Percentiles rank a stretch among this genome's conserved stretches.
These are phyloP conservation scores for Melikaiella ostensackeni DNA, from an alignment of 2,888 invertebrate species.

Conservation along the genomic window DNA sequence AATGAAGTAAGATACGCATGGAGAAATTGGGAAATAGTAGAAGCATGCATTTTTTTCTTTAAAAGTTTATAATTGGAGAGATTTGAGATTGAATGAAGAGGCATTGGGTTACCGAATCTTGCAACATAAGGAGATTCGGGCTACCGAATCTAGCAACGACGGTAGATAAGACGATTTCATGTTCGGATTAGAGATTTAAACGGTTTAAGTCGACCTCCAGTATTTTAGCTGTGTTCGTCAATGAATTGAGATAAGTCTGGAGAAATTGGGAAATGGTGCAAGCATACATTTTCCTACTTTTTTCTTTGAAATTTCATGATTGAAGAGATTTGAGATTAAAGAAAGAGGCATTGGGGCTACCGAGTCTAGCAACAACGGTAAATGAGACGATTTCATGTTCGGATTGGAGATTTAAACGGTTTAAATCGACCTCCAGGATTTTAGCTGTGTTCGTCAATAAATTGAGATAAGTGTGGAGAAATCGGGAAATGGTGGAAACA, in stretches of 20 bases:
- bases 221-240: constrained; percentile 18
- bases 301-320: too few relatives aligned
- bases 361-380: constrained; percentile 9
- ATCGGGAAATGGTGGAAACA: neutral
- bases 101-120: constrained; percentile 24
- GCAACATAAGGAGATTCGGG: too few relatives aligned
- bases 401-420: constrained; percentile 6
- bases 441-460: constrained; percentile 7
- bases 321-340: too few relatives aligned
- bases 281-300: too few relatives aligned
- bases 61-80: too few relatives aligned
- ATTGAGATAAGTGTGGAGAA: neutral
- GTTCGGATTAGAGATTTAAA: constrained; percentile 9
- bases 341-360: constrained; percentile 26
- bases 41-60: too few relatives aligned
- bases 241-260: neutral
- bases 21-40: neutral
- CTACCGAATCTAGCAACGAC: constrained; percentile 15
- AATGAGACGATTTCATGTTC: constrained; percentile 14
- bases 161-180: constrained; percentile 5
- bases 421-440: constrained; percentile 15
- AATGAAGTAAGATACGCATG: neutral
- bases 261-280: neutral
- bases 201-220: constrained; percentile 6
- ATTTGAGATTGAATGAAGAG: too few relatives aligned